Evolutionary conservation across 2,797 vertebrate genomes (phyloP), one percentile per base, ranked within the genome.

Genomic region (Labroides dimidiatus): DNA sequence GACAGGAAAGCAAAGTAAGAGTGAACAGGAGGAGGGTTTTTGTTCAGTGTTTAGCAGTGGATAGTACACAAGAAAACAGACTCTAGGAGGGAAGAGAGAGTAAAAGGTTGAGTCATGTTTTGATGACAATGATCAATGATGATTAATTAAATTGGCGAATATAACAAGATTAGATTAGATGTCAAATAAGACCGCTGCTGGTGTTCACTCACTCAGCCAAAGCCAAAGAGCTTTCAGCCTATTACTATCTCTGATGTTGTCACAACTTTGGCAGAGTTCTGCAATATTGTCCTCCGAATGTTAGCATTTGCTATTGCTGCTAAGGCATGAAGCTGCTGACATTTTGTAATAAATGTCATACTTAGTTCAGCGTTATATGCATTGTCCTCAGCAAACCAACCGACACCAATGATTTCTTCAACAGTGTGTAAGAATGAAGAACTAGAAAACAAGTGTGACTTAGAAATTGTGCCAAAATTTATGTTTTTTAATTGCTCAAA

Each of bases 71-170:
- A 19, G n/a, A 10, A 11, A 19, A 17, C 17, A 23, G 20, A 48
- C 21, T 6, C 12, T 23, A 2, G 37, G 37, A 39, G 3, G 37
- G 10, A 39, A 39, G 19, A 23, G 12, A 44, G 17, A 48, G 20
- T 12, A 7, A 48, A 21, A 21, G 20, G 10, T 48, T 48, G 20
- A 23, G 45, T 20, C 20, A 23, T 21, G 45, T 6, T 23, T 12
- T 48, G 45, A 48, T 48, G 19, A 48, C 44, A 45, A 13, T 48
- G 45, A 48, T 48, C 45, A 23, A 21, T 48, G 44, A 21, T 47
- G 44, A 47, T 20, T 20, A 21, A 48, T 48, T 21, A 47, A 48
- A 48, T 48, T 48, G 45, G 45, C 45, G 1, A n/a, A 48, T 20
- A 48, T 48, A 48, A 48, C 21, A 4, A 23, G 47, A 48, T 48